A percentile compares a stretch with the other conserved stretches of the same genome.
These are phyloP conservation scores for Aphidius gifuensis DNA, from an alignment of 1,140 invertebrate species.

Conservation along the genomic window DNA sequence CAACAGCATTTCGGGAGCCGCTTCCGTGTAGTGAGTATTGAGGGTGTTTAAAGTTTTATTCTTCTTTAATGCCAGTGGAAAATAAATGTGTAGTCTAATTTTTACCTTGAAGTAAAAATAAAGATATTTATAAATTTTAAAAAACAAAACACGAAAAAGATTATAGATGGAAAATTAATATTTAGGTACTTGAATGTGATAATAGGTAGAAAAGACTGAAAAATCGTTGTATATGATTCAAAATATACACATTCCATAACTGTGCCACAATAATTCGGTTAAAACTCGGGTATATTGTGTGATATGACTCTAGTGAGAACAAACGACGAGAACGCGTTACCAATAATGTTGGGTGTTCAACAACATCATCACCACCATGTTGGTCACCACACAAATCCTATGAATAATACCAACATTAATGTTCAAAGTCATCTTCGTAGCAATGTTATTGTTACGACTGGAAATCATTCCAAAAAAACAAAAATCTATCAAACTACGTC, in stretches of 20 bases:
- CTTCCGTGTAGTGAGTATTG: slow-evolving; percentile 40
- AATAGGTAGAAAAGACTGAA: too few relatives aligned
- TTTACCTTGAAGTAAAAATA: too few relatives aligned
- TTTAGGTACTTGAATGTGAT: too few relatives aligned
- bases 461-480: slow-evolving; percentile 33
- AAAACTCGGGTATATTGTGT: slow-evolving; percentile 22
- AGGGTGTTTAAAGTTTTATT: slow-evolving; percentile 28
- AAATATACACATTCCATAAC: too few relatives aligned
- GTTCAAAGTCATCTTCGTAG: slow-evolving; percentile 33
- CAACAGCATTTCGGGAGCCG: slow-evolving; percentile 54
- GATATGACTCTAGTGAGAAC: slow-evolving; percentile 51
- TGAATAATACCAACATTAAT: slow-evolving; percentile 23
- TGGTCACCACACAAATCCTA: slow-evolving; percentile 29
- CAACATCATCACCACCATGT: slow-evolving; percentile 44
- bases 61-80: background rate
- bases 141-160: background rate
- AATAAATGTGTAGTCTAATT: slow-evolving; percentile 11
- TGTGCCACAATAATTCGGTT: too few relatives aligned
- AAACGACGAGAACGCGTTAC: slow-evolving; percentile 37
- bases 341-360: slow-evolving; percentile 50
- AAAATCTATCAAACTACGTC: slow-evolving; percentile 52
- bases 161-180: background rate
- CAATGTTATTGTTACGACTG: slow-evolving; percentile 48
- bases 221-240: too few relatives aligned
- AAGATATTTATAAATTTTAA: background rate